These are phyloP conservation scores for Smittia aterrima DNA, from an alignment of 2,888 invertebrate species.

Conservation along the genomic window DNA sequence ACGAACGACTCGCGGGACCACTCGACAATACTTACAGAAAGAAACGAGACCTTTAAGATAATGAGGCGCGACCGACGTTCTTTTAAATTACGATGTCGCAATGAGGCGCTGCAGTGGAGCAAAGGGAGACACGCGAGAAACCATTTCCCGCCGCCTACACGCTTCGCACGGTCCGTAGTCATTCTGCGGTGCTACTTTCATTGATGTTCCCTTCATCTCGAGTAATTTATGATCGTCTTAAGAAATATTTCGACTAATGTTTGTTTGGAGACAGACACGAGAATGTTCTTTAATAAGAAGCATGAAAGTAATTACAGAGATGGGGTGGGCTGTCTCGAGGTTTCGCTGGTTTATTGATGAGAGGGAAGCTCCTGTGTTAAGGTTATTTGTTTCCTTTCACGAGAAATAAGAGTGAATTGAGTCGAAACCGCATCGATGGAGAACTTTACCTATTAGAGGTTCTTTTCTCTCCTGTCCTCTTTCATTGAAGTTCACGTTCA, in stretches of 20 bases:
- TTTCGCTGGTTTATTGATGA: background rate
- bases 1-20: background rate
- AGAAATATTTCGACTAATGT: background rate
- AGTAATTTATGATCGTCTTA: slow-evolving; percentile 3
- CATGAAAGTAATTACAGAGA: background rate
- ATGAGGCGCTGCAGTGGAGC: slow-evolving; percentile 1
- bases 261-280: background rate
- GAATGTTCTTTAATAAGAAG: background rate
- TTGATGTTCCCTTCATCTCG: slow-evolving; percentile 2
- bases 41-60: background rate
- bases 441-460: too few relatives aligned
- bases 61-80: background rate
- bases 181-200: slow-evolving; percentile 19
- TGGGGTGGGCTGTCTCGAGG: background rate
- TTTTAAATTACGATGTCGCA: background rate
- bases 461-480: too few relatives aligned
- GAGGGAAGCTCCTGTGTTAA: background rate
- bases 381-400: too few relatives aligned
- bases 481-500: too few relatives aligned
- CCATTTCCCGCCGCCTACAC: background rate
- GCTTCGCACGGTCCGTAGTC: background rate
- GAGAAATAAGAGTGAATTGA: too few relatives aligned
- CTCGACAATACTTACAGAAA: background rate
- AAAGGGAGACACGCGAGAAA: background rate
- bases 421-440: too few relatives aligned